A percentile compares a stretch with the other conserved stretches of the same genome.
Evolutionary conservation across 2,888 invertebrate species (phyloP).

Genomic region (Trissonchulus sp.): DNA sequence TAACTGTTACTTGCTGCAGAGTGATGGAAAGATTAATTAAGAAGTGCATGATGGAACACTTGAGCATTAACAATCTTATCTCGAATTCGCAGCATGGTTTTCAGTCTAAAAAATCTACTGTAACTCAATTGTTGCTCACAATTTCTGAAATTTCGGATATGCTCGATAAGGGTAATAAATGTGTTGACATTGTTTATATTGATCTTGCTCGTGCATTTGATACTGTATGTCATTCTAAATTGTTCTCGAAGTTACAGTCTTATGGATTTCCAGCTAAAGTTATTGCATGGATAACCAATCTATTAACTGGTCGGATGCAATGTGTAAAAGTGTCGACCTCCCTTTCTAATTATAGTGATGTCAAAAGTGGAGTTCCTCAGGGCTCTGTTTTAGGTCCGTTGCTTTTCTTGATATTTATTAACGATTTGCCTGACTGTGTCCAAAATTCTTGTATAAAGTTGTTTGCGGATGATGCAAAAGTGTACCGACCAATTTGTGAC

Average conservation of each 20-base stretch:
- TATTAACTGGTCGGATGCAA: neutral
- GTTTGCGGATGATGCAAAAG: slow-evolving; percentile 23
- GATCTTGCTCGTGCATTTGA: slow-evolving; percentile 7
- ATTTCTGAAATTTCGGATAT: neutral
- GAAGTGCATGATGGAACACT: no score
- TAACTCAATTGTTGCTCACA: neutral
- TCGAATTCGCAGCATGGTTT: no score
- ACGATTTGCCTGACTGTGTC: neutral
- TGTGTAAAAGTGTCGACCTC: neutral
- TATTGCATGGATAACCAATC: neutral
- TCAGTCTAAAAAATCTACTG: neutral
- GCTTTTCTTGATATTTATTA: slow-evolving; percentile 4
- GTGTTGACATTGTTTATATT: neutral
- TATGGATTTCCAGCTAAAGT: neutral
- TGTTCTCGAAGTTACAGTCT: neutral
- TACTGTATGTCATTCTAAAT: neutral
- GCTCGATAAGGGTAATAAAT: slow-evolving; percentile 15
- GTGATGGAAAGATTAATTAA: no score
- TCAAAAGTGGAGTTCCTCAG: slow-evolving; percentile 21
- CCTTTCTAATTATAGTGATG: neutral
- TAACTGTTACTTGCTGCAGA: no score
- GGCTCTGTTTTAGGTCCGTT: slow-evolving; percentile 2
- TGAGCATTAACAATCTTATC: no score
- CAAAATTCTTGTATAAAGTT: neutral
- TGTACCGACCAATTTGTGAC: neutral